A percentile compares a stretch with the other conserved stretches of the same genome.
Evolutionary conservation across 2,113 vertebrate genomes (phyloP).

Genomic region (Ptilorrhoa leucosticta): DNA sequence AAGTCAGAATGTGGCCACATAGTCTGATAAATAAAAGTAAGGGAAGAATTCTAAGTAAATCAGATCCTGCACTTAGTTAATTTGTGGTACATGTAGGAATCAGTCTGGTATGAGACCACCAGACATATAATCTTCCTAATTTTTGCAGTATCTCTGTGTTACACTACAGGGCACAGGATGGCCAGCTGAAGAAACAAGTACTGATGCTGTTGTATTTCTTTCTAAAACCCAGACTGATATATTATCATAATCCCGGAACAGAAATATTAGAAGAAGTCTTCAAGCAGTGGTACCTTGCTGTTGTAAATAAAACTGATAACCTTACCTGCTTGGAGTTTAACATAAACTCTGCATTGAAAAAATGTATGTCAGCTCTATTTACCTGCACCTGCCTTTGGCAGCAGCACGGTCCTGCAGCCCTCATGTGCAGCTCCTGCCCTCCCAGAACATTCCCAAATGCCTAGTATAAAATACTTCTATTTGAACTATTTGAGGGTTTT

Average conservation of each 20-base stretch:
- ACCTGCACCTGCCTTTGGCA: neutral
- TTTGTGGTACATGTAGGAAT: neutral
- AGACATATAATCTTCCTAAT: neutral
- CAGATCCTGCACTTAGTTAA: neutral
- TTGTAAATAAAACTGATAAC: neutral
- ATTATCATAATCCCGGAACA: neutral
- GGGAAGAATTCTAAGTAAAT: neutral
- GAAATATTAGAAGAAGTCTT: neutral
- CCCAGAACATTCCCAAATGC: neutral
- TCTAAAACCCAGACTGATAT: neutral
- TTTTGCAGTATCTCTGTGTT: neutral
- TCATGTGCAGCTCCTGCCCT: neutral
- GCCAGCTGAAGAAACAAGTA: neutral
- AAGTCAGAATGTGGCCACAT: neutral
- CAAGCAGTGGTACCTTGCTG: neutral
- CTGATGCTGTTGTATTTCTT: neutral
- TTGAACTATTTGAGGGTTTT: rapidly evolving
- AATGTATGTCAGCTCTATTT: neutral
- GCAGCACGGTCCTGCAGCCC: neutral
- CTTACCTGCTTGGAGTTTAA: neutral
- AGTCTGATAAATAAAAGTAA: neutral
- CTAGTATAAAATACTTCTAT: neutral
- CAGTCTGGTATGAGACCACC: neutral
- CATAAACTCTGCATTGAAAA: neutral
- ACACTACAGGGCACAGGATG: neutral